Percentiles rank a stretch among this genome's conserved stretches.
phyloP scores from a whole-genome alignment of 2,113 vertebrate genomes.

The Mastomys coucha region DNA sequence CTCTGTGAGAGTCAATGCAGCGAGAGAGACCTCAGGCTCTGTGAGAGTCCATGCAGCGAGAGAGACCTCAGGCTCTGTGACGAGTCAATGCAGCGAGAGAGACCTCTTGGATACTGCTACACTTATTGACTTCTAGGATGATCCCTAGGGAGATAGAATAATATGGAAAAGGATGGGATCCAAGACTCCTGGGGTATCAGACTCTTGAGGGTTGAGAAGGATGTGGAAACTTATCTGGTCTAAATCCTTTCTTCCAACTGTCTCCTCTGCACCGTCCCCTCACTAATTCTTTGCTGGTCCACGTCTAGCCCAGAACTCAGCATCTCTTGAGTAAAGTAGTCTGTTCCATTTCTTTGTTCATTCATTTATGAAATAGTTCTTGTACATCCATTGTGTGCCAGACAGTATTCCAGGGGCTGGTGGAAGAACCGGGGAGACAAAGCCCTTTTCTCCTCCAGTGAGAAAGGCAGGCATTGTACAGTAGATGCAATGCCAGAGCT shows the following conservation, averaged over 20 bases:
- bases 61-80: not conserved
- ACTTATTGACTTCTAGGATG: not conserved
- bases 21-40: not conserved
- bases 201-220: not conserved
- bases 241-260: not conserved
- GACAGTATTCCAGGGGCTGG: not conserved
- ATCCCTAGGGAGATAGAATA: not conserved
- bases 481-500: not conserved
- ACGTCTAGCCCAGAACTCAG: not conserved
- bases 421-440: not conserved
- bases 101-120: not conserved
- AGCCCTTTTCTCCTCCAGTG: not conserved
- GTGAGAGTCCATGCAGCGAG: not conserved
- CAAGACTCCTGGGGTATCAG: not conserved
- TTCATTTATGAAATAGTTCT: conserved; percentile 26
- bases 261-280: not conserved
- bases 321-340: not conserved
- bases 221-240: not conserved
- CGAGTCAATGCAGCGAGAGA: not conserved
- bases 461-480: not conserved
- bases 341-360: not conserved
- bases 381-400: not conserved
- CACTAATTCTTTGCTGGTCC: not conserved
- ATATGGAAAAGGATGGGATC: not conserved
- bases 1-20: not conserved